A percentile compares a stretch with the other conserved stretches of the same genome.
phyloP scores from a whole-genome alignment of 2,888 invertebrate species.

The Tiliacea citrago region DNA sequence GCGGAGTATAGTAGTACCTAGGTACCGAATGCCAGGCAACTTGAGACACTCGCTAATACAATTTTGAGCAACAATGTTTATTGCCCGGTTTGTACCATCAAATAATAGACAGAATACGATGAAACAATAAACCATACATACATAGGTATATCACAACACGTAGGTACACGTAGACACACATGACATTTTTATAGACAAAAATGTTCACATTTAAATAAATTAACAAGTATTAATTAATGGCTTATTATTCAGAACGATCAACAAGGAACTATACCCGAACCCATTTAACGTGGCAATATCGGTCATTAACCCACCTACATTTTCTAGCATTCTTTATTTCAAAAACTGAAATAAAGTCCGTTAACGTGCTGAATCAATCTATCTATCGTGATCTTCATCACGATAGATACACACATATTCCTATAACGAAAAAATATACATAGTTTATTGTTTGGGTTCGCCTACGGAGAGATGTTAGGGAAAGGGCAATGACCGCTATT shows the following conservation, averaged over 20 bases:
- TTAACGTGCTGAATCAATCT: background rate
- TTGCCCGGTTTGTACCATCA: constrained; percentile 84
- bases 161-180: constrained; percentile 81
- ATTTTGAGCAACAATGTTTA: constrained; percentile 82
- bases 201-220: constrained; percentile 77
- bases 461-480: background rate
- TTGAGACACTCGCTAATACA: constrained; percentile 50
- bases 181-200: constrained; percentile 76
- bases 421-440: background rate
- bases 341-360: background rate
- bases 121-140: constrained; percentile 83
- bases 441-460: no score
- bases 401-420: no score
- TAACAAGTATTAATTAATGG: constrained; percentile 83
- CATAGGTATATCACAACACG: constrained; percentile 87
- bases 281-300: background rate
- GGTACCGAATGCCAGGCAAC: constrained; percentile 58
- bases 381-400: background rate
- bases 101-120: constrained; percentile 80
- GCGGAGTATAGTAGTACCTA: constrained; percentile 57
- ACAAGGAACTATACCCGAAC: constrained; percentile 77
- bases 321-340: no score
- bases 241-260: constrained; percentile 78
- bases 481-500: background rate
- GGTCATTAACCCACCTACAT: background rate